These are phyloP conservation scores for Eilema depressum DNA, from an alignment of 2,888 invertebrate genomes.

Conservation along the genomic window DNA sequence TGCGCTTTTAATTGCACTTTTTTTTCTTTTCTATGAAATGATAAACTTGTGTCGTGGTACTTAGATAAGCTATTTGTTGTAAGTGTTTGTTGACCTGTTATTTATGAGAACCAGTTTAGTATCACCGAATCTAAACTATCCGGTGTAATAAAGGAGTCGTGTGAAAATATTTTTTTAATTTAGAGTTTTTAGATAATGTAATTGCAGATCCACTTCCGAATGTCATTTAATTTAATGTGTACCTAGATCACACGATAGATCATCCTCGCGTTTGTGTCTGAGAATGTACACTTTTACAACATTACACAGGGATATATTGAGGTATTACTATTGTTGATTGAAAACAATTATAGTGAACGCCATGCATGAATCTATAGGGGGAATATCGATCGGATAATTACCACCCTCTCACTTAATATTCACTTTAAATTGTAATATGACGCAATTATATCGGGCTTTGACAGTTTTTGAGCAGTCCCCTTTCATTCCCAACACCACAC, in stretches of 20 bases:
- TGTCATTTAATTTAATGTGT: conserved; percentile 1
- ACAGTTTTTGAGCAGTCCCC: neutral
- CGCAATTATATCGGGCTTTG: too few species aligned
- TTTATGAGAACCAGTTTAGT: conserved; percentile 33
- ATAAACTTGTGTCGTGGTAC: conserved; percentile 10
- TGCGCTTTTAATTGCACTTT: neutral
- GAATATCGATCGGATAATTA: neutral
- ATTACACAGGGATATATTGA: neutral
- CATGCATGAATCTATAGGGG: neutral
- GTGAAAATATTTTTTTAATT: conserved; percentile 10
- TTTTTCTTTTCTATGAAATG: conserved; percentile 15
- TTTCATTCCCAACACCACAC: neutral
- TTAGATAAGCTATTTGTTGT: conserved; percentile 5
- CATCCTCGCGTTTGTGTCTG: conserved; percentile 1
- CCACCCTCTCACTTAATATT: neutral
- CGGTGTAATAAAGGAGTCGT: conserved; percentile 14
- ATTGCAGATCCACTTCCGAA: neutral
- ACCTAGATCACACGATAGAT: neutral
- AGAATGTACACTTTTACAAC: neutral
- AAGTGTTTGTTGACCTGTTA: conserved; percentile 37
- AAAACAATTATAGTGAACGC: neutral
- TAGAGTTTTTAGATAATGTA: neutral
- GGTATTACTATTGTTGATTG: neutral
- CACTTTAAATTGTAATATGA: neutral
- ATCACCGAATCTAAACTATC: conserved; percentile 15